Base-by-base conservation (phyloP, 1,140 invertebrate genomes). In the Apis laboriosa region DNA sequence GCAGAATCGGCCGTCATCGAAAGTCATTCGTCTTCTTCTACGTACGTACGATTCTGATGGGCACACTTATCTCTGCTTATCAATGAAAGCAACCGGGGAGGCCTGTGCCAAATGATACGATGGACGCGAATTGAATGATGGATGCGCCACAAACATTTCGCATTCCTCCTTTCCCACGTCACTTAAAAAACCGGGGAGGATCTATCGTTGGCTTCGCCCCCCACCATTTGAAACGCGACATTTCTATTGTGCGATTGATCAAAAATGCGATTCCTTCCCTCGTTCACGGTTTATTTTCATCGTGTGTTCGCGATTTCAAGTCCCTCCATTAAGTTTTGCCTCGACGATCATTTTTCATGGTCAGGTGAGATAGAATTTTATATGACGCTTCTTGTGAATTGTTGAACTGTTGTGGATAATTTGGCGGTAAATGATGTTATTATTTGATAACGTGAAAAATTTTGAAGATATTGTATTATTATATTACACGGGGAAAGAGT, bases 81-180 rank as follows among this genome's bases (percentile, higher is more conserved):
- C 87, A 88, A 88, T 88, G 73, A 87, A 77, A 88, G 85, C 86
- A 87, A 84, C 83, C 86, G 86, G 77, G 85, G 84, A 84, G 86
- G 70, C 80, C 60, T 66, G 86, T 78, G 86, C 86, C 86, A 80
- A 88, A 86, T 77, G 84, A 84, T 84, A 83, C 86, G 88, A 88
- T 89, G 80, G 80, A 86, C 75, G 73, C 81, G 87, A 83, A 88
- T 89, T 87, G 84, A 88, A 89, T 89, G 88, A 89, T 89, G 88
- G 88, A 89, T 89, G 86, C 75, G 80, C 84, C 74, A 60, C 86
- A n/a, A 84, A 81, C 78, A 77, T 79, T 79, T 84, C 84, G 71
- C 88, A 84, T 84, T 86, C 81, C 87, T 81, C 58, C 78, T 86
- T 89, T 89, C 88, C 88, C 88, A 89, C 88, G 78, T 86, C 88